Evolutionary conservation across 2,888 invertebrate genomes (phyloP).

Genomic region (Acanthosoma haemorrhoidale): DNA sequence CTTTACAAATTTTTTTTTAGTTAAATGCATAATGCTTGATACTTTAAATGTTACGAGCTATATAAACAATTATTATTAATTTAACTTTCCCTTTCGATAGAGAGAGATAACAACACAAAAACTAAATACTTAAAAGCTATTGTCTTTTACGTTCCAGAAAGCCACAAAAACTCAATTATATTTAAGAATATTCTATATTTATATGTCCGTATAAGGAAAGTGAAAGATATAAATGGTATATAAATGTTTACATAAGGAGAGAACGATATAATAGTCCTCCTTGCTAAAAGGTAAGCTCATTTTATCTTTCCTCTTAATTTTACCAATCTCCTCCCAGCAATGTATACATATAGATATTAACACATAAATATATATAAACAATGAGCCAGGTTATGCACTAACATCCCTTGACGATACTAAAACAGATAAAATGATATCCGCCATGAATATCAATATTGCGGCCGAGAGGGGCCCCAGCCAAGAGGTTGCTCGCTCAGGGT

Average conservation of each 20-base stretch:
- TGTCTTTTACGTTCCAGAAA: conserved; percentile 27
- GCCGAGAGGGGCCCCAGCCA: not conserved
- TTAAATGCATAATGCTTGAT: conserved; percentile 9
- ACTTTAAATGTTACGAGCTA: conserved; percentile 22
- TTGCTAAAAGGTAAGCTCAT: not conserved
- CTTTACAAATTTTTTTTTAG: conserved; percentile 6
- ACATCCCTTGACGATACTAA: not conserved
- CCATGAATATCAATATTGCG: not conserved
- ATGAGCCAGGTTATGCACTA: not conserved
- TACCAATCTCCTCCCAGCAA: not conserved
- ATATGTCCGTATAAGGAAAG: not conserved
- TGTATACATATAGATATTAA: conserved; percentile 1
- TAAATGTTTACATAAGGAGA: not conserved
- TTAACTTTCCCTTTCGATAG: not conserved
- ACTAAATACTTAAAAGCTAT: conserved; percentile 28
- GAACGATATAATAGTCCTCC: not conserved
- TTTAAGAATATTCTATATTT: conserved; percentile 19
- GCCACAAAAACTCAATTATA: conserved; percentile 22
- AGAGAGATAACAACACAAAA: not conserved
- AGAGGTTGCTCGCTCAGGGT: not conserved
- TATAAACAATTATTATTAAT: conserved; percentile 21
- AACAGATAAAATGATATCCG: conserved; percentile 7
- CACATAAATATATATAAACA: not conserved
- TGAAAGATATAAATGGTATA: not conserved
- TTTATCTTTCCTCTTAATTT: conserved; percentile 2